Evolutionary conservation across 92 coral and sea anemone species (phyloP).

Genomic region (Palythoa caribaeorum): DNA sequence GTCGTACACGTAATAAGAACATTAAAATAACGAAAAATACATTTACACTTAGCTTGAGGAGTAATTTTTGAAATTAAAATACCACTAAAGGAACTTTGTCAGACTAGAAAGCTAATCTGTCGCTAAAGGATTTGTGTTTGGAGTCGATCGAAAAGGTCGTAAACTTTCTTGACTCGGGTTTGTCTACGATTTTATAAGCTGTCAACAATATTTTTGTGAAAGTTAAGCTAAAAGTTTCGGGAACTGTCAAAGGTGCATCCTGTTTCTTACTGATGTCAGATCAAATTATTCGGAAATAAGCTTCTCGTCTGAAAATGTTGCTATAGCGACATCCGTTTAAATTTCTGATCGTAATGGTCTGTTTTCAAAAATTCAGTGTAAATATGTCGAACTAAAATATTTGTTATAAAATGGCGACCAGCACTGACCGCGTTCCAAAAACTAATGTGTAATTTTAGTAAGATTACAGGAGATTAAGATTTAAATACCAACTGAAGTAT

Average conservation of each 20-base stretch:
- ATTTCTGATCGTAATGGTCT: neutral
- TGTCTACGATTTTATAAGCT: neutral
- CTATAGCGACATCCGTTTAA: conserved; percentile 30
- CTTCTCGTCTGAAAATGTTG: conserved; percentile 33
- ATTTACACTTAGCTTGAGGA: neutral
- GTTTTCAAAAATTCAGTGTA: neutral
- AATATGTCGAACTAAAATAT: conserved; percentile 12
- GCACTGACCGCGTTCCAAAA: neutral
- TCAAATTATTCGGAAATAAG: conserved; percentile 9
- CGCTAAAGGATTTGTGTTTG: neutral
- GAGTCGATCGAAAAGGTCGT: neutral
- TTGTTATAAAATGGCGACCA: neutral
- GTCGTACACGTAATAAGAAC: conserved; percentile 35
- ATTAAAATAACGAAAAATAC: conserved; percentile 22
- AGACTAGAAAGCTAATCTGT: conserved; percentile 17
- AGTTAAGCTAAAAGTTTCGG: neutral
- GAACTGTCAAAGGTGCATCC: neutral
- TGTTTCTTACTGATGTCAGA: neutral
- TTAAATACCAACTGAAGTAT: conserved; percentile 14
- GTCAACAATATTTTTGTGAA: neutral
- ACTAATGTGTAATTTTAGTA: neutral
- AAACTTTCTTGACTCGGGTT: neutral
- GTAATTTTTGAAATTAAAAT: neutral
- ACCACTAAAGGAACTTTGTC: conserved; percentile 1
- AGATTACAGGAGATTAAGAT: conserved; percentile 24